Evolutionary conservation across 1,140 invertebrate genomes (phyloP).

Genomic region (Pteromalus puparum): DNA sequence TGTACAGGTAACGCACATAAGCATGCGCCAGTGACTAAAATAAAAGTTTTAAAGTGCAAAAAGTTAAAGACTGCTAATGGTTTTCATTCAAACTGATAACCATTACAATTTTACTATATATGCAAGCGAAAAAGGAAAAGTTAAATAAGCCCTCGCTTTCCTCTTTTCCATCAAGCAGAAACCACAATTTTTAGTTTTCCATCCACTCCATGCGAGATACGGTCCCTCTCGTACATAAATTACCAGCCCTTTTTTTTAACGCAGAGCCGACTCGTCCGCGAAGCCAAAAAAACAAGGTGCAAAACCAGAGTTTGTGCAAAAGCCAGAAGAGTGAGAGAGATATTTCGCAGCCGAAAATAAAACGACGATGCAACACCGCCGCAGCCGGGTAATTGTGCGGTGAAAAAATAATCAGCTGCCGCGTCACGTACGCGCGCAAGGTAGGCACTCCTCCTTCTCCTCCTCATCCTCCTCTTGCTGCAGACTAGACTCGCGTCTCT

Average conservation of each 20-base stretch:
- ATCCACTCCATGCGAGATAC: background rate
- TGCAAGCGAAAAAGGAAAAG: background rate
- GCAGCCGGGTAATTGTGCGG: constrained; percentile 61
- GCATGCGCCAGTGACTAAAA: no score
- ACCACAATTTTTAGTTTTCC: constrained; percentile 5
- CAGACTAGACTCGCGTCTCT: background rate
- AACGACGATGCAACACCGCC: background rate
- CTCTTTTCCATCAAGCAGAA: background rate
- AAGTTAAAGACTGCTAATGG: no score
- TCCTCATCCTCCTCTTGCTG: background rate
- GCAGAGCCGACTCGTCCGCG: background rate
- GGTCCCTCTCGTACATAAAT: background rate
- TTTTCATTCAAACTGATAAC: no score
- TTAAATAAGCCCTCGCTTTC: background rate
- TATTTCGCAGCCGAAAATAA: background rate
- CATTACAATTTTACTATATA: no score
- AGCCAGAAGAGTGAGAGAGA: background rate
- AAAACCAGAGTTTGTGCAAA: background rate
- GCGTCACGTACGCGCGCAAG: constrained; percentile 55
- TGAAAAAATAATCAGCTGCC: constrained; percentile 70
- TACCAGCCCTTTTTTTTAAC: background rate
- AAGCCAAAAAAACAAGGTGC: background rate
- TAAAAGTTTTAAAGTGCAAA: no score
- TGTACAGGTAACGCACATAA: no score
- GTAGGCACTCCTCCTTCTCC: background rate